Evolutionary conservation across 2,113 vertebrate species (phyloP).

Genomic region (Erpornis zantholeuca): DNA sequence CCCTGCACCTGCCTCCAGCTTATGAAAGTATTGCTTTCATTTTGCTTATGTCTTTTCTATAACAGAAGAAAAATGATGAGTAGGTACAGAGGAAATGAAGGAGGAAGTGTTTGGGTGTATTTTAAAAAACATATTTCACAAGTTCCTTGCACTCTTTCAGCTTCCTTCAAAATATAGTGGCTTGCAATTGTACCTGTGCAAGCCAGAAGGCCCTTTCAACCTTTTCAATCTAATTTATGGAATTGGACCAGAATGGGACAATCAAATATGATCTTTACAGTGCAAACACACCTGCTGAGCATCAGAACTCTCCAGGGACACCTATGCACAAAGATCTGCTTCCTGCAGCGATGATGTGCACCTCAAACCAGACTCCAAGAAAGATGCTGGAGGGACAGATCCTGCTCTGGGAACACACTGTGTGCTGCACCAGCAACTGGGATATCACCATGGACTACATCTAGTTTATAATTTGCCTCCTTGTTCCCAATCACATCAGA

Average conservation of each 20-base stretch:
- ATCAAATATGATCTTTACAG: neutral
- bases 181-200: neutral
- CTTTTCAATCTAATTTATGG: neutral
- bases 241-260: neutral
- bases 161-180: neutral
- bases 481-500: accelerated
- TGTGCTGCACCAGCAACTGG: accelerated
- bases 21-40: neutral
- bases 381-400: neutral
- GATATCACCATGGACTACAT: accelerated
- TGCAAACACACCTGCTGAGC: neutral
- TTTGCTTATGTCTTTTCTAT: neutral
- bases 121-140: slow-evolving; percentile 30
- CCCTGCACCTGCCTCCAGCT: slow-evolving; percentile 44
- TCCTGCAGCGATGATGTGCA: neutral
- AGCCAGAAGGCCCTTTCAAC: neutral
- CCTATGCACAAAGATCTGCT: neutral
- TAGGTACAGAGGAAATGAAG: neutral
- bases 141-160: slow-evolving; percentile 24
- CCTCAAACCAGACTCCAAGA: neutral
- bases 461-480: neutral
- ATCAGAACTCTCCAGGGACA: neutral
- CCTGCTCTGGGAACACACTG: neutral
- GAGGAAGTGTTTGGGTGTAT: slow-evolving; percentile 38
- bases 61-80: slow-evolving; percentile 30